Evolutionary conservation across 2,113 vertebrate genomes (phyloP).

Genomic region (Stercorarius parasiticus): DNA sequence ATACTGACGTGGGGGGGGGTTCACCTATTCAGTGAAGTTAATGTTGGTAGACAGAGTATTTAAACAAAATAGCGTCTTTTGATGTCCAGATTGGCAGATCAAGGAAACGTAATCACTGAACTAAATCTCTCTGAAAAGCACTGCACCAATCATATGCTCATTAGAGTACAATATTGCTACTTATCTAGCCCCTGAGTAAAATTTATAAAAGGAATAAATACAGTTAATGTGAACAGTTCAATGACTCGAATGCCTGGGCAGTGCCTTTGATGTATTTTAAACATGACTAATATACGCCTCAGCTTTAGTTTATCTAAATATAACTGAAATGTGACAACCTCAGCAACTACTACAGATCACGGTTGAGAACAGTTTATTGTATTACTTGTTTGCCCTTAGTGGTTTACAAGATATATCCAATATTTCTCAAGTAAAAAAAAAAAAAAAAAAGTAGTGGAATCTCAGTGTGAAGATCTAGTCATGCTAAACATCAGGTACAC

Average conservation of each 20-base stretch:
- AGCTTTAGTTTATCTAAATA: background rate
- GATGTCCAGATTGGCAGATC: slow-evolving; percentile 60
- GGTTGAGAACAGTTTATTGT: background rate
- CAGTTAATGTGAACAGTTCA: background rate
- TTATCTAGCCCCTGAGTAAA: slow-evolving; percentile 4
- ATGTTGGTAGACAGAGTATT: slow-evolving; percentile 26
- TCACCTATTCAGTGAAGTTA: background rate
- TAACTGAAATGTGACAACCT: background rate
- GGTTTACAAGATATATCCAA: background rate
- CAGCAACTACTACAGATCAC: background rate
- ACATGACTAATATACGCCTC: background rate
- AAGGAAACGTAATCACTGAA: slow-evolving; percentile 44
- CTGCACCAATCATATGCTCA: background rate
- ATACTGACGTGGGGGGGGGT: background rate
- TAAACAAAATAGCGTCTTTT: slow-evolving; percentile 54
- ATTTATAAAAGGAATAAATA: slow-evolving; percentile 31
- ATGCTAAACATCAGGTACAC: background rate
- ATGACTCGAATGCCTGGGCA: background rate
- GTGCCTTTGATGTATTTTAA: background rate
- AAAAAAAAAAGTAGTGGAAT: background rate
- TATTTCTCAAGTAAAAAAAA: background rate
- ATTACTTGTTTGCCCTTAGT: background rate
- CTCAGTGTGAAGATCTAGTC: background rate
- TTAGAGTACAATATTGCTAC: slow-evolving; percentile 22
- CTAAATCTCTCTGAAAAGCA: slow-evolving; percentile 27